These are phyloP conservation scores for Stictonetta naevosa DNA, from an alignment of 2,113 vertebrate genomes.

Conservation along the genomic window DNA sequence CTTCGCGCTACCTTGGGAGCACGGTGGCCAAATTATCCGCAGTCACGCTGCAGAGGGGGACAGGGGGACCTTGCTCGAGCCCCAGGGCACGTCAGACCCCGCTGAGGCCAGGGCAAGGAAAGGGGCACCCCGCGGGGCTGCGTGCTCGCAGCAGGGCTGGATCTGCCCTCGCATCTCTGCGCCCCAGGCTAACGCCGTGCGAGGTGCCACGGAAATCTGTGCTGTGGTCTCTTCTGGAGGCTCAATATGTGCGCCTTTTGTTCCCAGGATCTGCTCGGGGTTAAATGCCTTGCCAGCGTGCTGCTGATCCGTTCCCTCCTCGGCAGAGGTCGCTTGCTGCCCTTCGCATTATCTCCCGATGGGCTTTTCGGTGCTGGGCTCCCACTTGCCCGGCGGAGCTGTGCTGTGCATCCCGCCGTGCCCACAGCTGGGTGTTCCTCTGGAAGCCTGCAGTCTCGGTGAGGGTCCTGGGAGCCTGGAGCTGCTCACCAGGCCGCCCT, in stretches of 20 bases:
- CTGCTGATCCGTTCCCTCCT: slow-evolving; percentile 45
- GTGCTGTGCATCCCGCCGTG: background rate
- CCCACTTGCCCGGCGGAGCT: background rate
- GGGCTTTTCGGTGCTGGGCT: background rate
- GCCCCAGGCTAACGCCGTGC: background rate
- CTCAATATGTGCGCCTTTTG: background rate
- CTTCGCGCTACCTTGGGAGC: background rate
- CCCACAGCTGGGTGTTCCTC: background rate
- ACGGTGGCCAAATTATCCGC: rapidly evolving
- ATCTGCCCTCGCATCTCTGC: rapidly evolving
- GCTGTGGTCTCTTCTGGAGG: background rate
- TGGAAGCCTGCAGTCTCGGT: background rate
- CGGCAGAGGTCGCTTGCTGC: slow-evolving; percentile 65
- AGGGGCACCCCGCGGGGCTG: rapidly evolving
- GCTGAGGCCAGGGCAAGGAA: background rate
- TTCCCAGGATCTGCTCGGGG: background rate
- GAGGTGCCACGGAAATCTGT: rapidly evolving
- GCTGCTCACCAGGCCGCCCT: background rate
- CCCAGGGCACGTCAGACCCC: rapidly evolving
- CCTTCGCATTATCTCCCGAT: background rate
- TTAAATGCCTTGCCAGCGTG: background rate
- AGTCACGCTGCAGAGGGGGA: rapidly evolving
- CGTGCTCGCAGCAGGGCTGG: rapidly evolving
- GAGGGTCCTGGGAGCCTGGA: background rate
- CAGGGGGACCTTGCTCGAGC: background rate